Conservation (phyloP, 1,140 invertebrate species). For the Lasioglossum albipes region DNA sequence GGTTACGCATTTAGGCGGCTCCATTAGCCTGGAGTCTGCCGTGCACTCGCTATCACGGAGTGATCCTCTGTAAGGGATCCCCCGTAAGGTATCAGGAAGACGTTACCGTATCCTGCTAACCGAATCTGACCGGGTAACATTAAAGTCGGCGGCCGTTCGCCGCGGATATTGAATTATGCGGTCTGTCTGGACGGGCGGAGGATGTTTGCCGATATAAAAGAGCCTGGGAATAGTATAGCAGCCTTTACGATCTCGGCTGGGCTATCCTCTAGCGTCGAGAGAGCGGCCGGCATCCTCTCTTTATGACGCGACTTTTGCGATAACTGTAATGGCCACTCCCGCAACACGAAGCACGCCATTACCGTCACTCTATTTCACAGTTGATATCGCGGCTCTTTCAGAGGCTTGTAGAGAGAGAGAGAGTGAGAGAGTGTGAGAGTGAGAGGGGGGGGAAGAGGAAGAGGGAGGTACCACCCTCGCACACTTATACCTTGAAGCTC, state of each 20-base stretch:
- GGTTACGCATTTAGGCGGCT: too few species aligned
- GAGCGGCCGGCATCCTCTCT: slow-evolving; percentile 5
- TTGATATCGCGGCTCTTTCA: slow-evolving; percentile 58
- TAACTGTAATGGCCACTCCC: slow-evolving; percentile 65
- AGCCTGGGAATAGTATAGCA: background rate
- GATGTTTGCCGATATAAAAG: slow-evolving; percentile 29
- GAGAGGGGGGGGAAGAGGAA: too few species aligned
- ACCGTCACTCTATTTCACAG: slow-evolving; percentile 66
- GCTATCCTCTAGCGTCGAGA: background rate
- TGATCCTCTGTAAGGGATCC: too few species aligned
- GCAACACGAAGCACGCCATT: slow-evolving; percentile 62
- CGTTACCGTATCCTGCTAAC: background rate
- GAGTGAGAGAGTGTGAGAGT: too few species aligned
- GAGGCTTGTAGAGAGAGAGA: background rate
- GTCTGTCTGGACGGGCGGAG: slow-evolving; percentile 1
- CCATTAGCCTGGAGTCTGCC: background rate
- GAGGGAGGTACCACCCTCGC: too few species aligned
- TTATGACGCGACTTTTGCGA: slow-evolving; percentile 61
- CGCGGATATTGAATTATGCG: slow-evolving; percentile 55
- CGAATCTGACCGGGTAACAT: slow-evolving; percentile 1
- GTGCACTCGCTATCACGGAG: background rate
- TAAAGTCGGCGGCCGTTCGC: slow-evolving; percentile 6
- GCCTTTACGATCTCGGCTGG: slow-evolving; percentile 29
- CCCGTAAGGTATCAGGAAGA: background rate
- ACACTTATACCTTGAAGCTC: slow-evolving; percentile 14